Evolutionary conservation across 2,797 vertebrate species (phyloP).

Genomic region (Xenentodon cancila): DNA sequence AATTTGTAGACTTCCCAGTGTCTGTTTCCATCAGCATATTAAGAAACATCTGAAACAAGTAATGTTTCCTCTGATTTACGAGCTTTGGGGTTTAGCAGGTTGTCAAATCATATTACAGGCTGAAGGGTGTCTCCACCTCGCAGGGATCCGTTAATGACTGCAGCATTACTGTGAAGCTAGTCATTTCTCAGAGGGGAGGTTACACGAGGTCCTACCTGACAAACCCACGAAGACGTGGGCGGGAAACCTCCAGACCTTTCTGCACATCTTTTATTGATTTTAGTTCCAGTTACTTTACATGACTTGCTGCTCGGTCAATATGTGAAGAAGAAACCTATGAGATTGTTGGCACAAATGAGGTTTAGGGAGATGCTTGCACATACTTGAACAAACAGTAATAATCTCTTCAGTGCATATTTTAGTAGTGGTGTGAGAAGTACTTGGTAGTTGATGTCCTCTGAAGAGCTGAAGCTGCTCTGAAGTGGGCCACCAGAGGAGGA

Average conservation of each 20-base stretch:
- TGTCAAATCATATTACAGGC: slow-evolving; percentile 38
- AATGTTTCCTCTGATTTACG: slow-evolving; percentile 29
- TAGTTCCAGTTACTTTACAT: slow-evolving; percentile 51
- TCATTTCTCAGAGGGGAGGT: slow-evolving; percentile 41
- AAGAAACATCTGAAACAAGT: slow-evolving; percentile 14
- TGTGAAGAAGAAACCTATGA: slow-evolving; percentile 49
- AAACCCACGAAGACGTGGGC: slow-evolving; percentile 8
- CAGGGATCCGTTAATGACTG: slow-evolving; percentile 57
- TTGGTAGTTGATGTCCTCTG: too few species aligned
- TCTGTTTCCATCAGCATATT: slow-evolving; percentile 16
- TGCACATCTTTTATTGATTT: slow-evolving; percentile 73
- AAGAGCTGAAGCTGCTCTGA: not conserved
- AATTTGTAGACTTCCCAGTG: slow-evolving; percentile 15
- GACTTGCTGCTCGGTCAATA: slow-evolving; percentile 33
- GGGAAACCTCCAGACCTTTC: slow-evolving; percentile 21
- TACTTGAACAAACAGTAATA: slow-evolving; percentile 53
- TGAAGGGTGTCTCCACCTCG: slow-evolving; percentile 42
- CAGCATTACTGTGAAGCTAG: slow-evolving; percentile 48
- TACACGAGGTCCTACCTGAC: slow-evolving; percentile 61
- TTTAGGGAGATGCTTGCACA: slow-evolving; percentile 40
- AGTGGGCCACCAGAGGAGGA: slow-evolving; percentile 27
- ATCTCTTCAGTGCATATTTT: too few species aligned
- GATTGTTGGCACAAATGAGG: slow-evolving; percentile 50
- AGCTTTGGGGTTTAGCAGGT: slow-evolving; percentile 29
- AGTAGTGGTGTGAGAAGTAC: too few species aligned